Conservation (phyloP, 2,797 vertebrate genomes). For the Morus bassanus region DNA sequence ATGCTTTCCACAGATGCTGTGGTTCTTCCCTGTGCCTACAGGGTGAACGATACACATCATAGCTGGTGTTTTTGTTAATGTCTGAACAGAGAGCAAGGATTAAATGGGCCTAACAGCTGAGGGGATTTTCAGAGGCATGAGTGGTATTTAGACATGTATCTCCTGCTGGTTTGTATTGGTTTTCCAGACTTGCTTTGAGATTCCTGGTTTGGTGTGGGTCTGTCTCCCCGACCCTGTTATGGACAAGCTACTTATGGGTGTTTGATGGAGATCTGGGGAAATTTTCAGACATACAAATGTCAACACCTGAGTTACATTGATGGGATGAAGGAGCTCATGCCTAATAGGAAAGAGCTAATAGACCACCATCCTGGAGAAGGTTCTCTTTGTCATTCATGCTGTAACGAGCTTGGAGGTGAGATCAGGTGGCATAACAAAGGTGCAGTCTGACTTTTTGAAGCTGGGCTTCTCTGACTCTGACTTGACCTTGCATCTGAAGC, state of each 20-base stretch:
- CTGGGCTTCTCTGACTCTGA: neutral
- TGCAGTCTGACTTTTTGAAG: neutral
- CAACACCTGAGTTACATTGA: neutral
- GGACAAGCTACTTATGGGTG: neutral
- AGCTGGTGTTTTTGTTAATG: neutral
- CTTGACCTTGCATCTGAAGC: neutral
- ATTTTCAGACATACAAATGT: neutral
- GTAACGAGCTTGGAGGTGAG: neutral
- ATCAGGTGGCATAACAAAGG: neutral
- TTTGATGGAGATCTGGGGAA: neutral
- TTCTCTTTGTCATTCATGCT: neutral
- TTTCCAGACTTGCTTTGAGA: neutral
- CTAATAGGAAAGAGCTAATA: neutral
- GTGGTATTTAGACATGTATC: neutral
- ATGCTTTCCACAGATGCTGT: neutral
- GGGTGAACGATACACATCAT: neutral
- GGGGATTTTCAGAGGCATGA: conserved; percentile 12
- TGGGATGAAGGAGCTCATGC: neutral
- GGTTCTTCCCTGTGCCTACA: neutral
- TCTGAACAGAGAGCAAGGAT: neutral
- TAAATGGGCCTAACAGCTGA: conserved; percentile 29
- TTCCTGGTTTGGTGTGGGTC: neutral
- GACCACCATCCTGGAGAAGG: neutral
- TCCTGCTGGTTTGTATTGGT: neutral
- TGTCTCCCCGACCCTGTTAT: neutral